phyloP scores from a whole-genome alignment of 2,797 vertebrate species.

The Gadopsis marmoratus region DNA sequence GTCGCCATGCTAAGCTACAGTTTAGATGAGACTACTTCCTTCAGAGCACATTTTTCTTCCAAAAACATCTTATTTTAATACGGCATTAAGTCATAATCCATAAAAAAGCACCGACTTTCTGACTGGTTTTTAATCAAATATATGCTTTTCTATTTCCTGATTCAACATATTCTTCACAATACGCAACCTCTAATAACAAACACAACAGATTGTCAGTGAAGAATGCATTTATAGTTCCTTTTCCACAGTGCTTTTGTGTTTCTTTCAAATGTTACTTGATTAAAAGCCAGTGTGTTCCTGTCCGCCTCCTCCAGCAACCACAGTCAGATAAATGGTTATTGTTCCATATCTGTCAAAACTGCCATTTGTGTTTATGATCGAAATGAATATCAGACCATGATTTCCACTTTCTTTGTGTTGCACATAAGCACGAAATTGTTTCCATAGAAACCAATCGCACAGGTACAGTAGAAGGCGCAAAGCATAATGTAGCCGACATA shows the following conservation, averaged over 20 bases:
- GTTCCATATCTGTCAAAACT: constrained; percentile 16
- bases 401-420: constrained; percentile 29
- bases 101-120: neutral
- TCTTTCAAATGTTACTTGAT: constrained; percentile 20
- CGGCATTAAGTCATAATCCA: neutral
- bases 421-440: constrained; percentile 47
- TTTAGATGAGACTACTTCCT: neutral
- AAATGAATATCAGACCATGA: constrained; percentile 18
- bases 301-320: constrained; percentile 13
- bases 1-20: neutral
- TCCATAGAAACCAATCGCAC: constrained; percentile 54
- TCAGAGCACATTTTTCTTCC: neutral
- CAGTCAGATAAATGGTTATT: constrained; percentile 16
- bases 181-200: constrained; percentile 8
- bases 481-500: constrained; percentile 19
- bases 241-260: constrained; percentile 31
- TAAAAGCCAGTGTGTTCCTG: constrained; percentile 21
- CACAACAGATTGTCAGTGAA: constrained; percentile 22
- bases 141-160: constrained; percentile 23
- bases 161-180: constrained; percentile 12
- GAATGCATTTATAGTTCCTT: constrained; percentile 18
- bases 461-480: constrained; percentile 30
- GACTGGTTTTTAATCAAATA: constrained; percentile 12
- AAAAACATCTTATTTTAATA: neutral
- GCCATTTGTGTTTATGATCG: constrained; percentile 16